Evolutionary conservation across 1,140 invertebrate genomes (phyloP), one percentile per base, ranked within the genome.

Genomic region (Liolophura sinensis): DNA sequence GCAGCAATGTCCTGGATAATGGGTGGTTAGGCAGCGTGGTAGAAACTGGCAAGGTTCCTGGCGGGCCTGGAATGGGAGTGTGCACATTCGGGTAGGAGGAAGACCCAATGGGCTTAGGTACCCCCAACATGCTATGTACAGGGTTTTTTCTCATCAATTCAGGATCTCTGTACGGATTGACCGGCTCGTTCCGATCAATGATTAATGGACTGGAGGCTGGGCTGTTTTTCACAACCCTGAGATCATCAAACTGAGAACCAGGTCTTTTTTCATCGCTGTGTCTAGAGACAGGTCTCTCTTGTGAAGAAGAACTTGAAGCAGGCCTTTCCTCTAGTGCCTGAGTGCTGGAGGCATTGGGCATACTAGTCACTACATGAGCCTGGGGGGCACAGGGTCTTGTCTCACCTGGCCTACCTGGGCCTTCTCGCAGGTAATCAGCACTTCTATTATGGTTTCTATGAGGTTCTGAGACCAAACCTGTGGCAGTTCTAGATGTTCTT

Each of bases 91-190:
- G 62, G 62, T 73, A 68, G 24, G 65, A 56, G 40, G 73, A 46
- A 64, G 56, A 9, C 56, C 18, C 16, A 31, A 60, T 64, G 67
- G 67, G 60, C 60, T 65, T 16, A 68, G 54, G 65, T 61, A 51
- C 51, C 65, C 64, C 64, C 62, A 73, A 64, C 70, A 73, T 78
- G 68, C 70, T 81, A 48, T 78, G 75, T 40, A 81, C 82, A 64
- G 74, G 72, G 65, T 83, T 81, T 72, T 80, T 81, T 40, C 80
- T 77, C 80, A 83, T 78, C 58, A 84, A 69, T 65, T 83, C 80
- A 16, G 82, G 82, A 61, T 84, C 82, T 56, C 82, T 71, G 61
- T 83, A 84, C 22, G 75, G 74, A 64, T 74, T 62, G 9, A 84
- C 75, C 25, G 81, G 73, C 64, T 83, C 76, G 58, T 69, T 68